Percentiles rank a stretch among this genome's conserved stretches.
Conservation (phyloP, 2,113 vertebrate genomes). For the Poicephalus gulielmi region DNA sequence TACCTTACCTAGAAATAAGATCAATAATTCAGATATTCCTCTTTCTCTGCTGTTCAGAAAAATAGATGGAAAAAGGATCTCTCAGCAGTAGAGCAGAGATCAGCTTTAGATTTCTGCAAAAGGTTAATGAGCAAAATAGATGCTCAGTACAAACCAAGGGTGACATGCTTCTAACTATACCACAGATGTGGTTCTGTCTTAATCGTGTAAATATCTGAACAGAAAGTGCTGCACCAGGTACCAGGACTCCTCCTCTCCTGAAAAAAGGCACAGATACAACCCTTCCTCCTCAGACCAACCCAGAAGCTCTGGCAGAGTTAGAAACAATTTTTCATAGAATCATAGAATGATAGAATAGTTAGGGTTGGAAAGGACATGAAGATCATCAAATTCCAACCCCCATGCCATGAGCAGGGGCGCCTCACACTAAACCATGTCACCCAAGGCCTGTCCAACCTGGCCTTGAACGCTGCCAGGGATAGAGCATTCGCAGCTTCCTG, state of each 20-base stretch:
- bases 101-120: not conserved
- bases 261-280: not conserved
- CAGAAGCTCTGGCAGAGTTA: not conserved
- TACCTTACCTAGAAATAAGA: not conserved
- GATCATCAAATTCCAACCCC: too few relatives aligned
- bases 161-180: not conserved
- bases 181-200: accelerated
- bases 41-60: not conserved
- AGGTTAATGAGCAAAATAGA: not conserved
- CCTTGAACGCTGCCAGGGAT: too few relatives aligned
- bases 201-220: not conserved
- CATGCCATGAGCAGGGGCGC: too few relatives aligned
- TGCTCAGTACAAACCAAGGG: not conserved
- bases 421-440: too few relatives aligned
- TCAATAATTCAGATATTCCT: not conserved
- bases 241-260: not conserved
- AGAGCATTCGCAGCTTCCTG: too few relatives aligned
- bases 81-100: not conserved
- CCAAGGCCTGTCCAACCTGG: too few relatives aligned
- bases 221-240: not conserved
- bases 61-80: not conserved
- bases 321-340: not conserved
- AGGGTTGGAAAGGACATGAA: too few relatives aligned
- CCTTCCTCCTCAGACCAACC: not conserved
- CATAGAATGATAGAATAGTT: too few relatives aligned